Evolutionary conservation across 2,888 invertebrate species (phyloP).

Genomic region (Cylloceria caligata): DNA sequence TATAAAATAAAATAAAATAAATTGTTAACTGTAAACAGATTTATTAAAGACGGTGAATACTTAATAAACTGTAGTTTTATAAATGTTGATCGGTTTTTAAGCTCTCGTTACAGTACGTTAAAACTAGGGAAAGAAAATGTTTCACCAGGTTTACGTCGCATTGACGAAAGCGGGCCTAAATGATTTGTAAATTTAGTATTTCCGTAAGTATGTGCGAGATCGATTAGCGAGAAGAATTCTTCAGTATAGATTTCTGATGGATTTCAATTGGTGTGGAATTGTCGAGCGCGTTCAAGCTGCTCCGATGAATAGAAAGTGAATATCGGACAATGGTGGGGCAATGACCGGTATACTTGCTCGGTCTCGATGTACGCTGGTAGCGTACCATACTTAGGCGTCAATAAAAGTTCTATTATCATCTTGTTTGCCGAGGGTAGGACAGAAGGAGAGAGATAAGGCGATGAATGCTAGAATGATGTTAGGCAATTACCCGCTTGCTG

Average conservation of each 20-base stretch:
- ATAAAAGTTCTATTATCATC: background rate
- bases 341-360: conserved; percentile 26
- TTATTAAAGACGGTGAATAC: background rate
- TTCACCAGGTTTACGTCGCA: too few species aligned
- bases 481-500: background rate
- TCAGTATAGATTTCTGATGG: background rate
- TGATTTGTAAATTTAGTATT: conserved; percentile 1
- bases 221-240: background rate
- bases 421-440: conserved; percentile 20
- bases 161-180: too few species aligned
- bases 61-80: too few species aligned
- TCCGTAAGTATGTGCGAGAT: background rate
- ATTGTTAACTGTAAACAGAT: background rate
- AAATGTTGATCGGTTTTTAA: too few species aligned
- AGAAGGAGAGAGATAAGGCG: background rate
- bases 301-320: conserved; percentile 22
- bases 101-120: too few species aligned
- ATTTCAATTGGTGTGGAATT: background rate
- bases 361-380: background rate
- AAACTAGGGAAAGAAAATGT: too few species aligned
- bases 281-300: background rate
- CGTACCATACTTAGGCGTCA: background rate
- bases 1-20: too few species aligned
- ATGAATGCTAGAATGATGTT: background rate
- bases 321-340: conserved; percentile 36